Conservation (phyloP, 2,888 invertebrate genomes). For the Leptopilina syphax region DNA sequence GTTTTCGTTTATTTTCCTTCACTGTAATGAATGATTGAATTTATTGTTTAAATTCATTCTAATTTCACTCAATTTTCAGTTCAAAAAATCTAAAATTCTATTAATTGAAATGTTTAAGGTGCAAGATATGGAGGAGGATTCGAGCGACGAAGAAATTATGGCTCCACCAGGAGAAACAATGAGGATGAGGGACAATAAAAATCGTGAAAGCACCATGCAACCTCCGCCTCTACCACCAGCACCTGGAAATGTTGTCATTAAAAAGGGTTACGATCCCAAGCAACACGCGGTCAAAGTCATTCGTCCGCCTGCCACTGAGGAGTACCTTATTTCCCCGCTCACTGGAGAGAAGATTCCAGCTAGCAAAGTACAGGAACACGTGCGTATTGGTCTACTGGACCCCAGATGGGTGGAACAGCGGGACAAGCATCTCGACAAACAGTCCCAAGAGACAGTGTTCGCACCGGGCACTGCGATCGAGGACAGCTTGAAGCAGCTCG, state of each 20-base stretch:
- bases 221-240: slow-evolving; percentile 90
- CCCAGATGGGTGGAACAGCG: slow-evolving; percentile 98
- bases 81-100: too few relatives aligned
- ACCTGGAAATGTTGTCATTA: slow-evolving; percentile 95
- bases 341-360: slow-evolving; percentile 99
- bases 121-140: slow-evolving; percentile 96
- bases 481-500: slow-evolving; percentile 95
- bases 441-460: slow-evolving; percentile 92
- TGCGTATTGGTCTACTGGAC: slow-evolving; percentile 97
- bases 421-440: slow-evolving; percentile 94
- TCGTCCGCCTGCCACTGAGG: slow-evolving; percentile 85
- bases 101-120: slow-evolving; percentile 73
- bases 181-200: slow-evolving; percentile 74
- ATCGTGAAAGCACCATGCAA: slow-evolving; percentile 76
- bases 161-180: slow-evolving; percentile 69
- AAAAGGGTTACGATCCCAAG: slow-evolving; percentile 97
- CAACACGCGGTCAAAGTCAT: slow-evolving; percentile 81
- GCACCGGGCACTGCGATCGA: slow-evolving; percentile 93
- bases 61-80: too few relatives aligned
- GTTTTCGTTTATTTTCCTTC: too few relatives aligned
- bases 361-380: slow-evolving; percentile 97
- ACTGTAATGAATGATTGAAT: too few relatives aligned
- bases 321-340: slow-evolving; percentile 97
- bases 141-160: slow-evolving; percentile 81
- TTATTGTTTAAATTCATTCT: too few relatives aligned